A percentile compares a stretch with the other conserved stretches of the same genome.
Conservation (phyloP, 2,888 invertebrate genomes). For the Hecatera dysodea region DNA sequence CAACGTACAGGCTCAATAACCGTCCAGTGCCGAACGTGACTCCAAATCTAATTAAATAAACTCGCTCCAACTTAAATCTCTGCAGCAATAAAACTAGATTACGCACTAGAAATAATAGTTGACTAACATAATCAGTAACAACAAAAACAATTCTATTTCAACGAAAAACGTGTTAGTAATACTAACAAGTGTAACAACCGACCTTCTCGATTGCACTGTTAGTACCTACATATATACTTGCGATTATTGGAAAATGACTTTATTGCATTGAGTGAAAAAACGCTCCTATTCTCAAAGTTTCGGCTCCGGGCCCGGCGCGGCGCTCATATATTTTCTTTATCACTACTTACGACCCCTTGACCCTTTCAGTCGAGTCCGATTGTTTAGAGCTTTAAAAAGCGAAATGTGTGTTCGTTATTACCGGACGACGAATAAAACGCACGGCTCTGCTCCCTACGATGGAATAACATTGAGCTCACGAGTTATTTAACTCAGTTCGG, state of each 20-base stretch:
- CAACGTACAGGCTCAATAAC: neutral
- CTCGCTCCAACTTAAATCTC: constrained; percentile 8
- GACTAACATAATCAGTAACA: constrained; percentile 40
- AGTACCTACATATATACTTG: constrained; percentile 63
- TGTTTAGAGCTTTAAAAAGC: constrained; percentile 67
- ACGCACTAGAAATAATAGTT: constrained; percentile 37
- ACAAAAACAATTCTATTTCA: constrained; percentile 47
- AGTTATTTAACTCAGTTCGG: constrained; percentile 50
- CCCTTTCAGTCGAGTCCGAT: constrained; percentile 69
- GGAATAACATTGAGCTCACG: constrained; percentile 46
- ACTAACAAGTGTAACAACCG: constrained; percentile 47
- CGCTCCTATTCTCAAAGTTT: constrained; percentile 70
- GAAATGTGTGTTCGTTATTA: constrained; percentile 63
- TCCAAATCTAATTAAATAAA: constrained; percentile 15
- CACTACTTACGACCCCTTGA: constrained; percentile 71
- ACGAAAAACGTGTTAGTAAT: constrained; percentile 56
- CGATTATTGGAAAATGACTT: constrained; percentile 68
- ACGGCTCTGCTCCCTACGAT: constrained; percentile 34
- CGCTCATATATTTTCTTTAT: constrained; percentile 77
- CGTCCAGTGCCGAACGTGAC: constrained; percentile 15
- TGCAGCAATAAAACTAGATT: constrained; percentile 34
- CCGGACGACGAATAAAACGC: constrained; percentile 61
- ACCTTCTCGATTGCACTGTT: constrained; percentile 73
- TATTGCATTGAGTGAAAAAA: constrained; percentile 71
- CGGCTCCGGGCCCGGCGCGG: constrained; percentile 65